These are phyloP conservation scores for Phengaris arion DNA, from an alignment of 2,888 invertebrate genomes.

Conservation along the genomic window DNA sequence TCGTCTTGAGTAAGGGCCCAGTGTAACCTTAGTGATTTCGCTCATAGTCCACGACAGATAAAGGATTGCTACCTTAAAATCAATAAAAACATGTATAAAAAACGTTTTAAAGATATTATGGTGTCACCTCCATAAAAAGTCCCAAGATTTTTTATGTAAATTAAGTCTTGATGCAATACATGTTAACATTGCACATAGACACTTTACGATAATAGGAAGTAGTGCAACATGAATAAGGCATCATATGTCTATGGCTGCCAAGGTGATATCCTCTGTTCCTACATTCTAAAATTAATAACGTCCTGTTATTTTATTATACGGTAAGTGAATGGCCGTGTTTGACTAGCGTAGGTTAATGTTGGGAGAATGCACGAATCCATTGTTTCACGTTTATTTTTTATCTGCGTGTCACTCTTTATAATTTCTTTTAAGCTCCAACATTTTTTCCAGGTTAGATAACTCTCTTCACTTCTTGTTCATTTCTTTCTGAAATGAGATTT, in stretches of 20 bases:
- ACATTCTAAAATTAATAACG: background rate
- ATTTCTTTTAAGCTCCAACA: too few species aligned
- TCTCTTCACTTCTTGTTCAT: too few species aligned
- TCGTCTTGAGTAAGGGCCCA: too few species aligned
- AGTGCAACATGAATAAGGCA: background rate
- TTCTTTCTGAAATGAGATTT: too few species aligned
- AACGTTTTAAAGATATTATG: background rate
- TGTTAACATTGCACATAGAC: slow-evolving; percentile 24
- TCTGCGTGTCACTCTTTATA: too few species aligned
- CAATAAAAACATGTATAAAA: slow-evolving; percentile 8
- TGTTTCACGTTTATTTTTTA: too few species aligned
- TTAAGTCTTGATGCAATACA: background rate
- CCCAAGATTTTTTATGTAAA: background rate
- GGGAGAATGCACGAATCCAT: too few species aligned
- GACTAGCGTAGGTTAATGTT: too few species aligned
- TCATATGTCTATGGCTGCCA: background rate
- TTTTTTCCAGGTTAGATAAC: too few species aligned
- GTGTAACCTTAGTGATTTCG: too few species aligned
- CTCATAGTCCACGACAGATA: background rate
- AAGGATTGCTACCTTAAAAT: slow-evolving; percentile 1
- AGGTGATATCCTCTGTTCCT: slow-evolving; percentile 27
- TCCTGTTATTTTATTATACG: background rate
- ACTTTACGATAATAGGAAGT: slow-evolving; percentile 22
- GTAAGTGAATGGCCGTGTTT: too few species aligned
- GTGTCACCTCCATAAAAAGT: background rate